Conservation (phyloP, 92 coral and sea anemone species). For the Umimayanthus chanpuru region DNA sequence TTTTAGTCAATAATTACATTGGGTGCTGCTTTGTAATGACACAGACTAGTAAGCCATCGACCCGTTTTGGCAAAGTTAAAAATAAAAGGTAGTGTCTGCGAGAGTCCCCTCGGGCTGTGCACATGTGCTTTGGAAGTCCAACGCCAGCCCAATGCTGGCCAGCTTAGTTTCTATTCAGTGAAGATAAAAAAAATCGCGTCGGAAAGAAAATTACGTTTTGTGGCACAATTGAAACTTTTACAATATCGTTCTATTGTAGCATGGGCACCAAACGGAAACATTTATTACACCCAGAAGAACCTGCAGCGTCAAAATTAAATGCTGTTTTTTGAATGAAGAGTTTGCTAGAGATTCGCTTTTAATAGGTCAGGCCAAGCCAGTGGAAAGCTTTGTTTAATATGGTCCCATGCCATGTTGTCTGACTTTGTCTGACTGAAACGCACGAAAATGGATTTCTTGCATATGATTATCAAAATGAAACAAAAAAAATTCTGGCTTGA, state of each 20-base stretch:
- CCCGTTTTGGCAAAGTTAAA: neutral
- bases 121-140: neutral
- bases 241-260: neutral
- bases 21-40: neutral
- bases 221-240: neutral
- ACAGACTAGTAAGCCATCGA: neutral
- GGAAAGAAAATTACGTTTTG: neutral
- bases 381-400: constrained; percentile 22
- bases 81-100: neutral
- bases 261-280: neutral
- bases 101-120: neutral
- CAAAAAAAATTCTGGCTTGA: neutral
- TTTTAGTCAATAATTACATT: no score
- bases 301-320: constrained; percentile 19
- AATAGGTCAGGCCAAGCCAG: constrained; percentile 26
- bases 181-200: neutral
- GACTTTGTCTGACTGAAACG: constrained; percentile 3
- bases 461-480: constrained; percentile 9
- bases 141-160: neutral
- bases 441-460: constrained; percentile 40
- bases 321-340: constrained; percentile 10
- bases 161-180: neutral
- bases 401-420: constrained; percentile 44
- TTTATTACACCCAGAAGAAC: neutral
- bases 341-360: constrained; percentile 10